Percentiles rank a stretch among this genome's conserved stretches.
These are phyloP conservation scores for Diachasma alloeum DNA, from an alignment of 1,140 invertebrate genomes.

Conservation along the genomic window DNA sequence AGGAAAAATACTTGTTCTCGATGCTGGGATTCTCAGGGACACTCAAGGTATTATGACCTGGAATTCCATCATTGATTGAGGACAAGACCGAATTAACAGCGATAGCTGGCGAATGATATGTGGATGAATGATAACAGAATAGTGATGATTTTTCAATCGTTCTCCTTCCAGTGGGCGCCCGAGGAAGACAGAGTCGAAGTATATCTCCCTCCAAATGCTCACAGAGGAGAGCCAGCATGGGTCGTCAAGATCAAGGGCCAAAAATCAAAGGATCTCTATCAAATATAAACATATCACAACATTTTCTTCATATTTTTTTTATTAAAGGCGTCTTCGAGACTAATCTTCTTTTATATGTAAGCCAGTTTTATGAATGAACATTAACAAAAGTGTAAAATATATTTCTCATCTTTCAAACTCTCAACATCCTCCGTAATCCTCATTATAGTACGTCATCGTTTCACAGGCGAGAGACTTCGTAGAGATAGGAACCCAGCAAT, in stretches of 20 bases:
- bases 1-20: neutral
- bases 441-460: neutral
- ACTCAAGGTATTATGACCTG: conserved; percentile 4
- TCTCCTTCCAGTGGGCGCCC: conserved; percentile 41
- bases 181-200: conserved; percentile 33
- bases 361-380: conserved; percentile 13
- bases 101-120: neutral
- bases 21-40: neutral
- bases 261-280: conserved; percentile 5
- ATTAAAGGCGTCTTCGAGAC: neutral
- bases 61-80: neutral
- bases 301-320: neutral
- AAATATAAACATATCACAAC: neutral
- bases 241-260: conserved; percentile 44
- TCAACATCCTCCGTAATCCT: neutral
- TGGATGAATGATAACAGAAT: neutral
- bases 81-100: neutral
- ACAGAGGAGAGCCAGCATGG: conserved; percentile 57
- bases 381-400: conserved; percentile 14
- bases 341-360: conserved; percentile 15
- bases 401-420: neutral
- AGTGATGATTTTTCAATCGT: neutral
- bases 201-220: conserved; percentile 40
- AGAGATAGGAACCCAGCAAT: conserved; percentile 83
- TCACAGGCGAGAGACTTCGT: conserved; percentile 76